Evolutionary conservation across 2,797 vertebrate genomes (phyloP).

Genomic region (Potorous gilbertii): DNA sequence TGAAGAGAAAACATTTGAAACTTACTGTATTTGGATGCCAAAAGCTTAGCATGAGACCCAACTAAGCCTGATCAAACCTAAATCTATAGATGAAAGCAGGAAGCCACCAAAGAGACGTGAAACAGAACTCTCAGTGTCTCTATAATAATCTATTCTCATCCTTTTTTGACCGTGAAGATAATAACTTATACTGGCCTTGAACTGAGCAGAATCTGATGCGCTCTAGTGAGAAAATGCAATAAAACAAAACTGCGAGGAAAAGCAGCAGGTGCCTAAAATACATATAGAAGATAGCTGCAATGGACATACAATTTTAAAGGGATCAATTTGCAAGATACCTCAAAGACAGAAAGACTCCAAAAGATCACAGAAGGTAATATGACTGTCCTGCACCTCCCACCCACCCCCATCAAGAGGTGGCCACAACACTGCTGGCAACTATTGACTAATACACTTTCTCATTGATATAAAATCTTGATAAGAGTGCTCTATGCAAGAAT

Average conservation of each 20-base stretch:
- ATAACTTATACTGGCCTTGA: not conserved
- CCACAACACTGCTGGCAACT: not conserved
- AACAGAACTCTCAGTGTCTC: not conserved
- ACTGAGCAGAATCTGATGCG: not conserved
- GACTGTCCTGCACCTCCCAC: not conserved
- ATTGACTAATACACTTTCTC: not conserved
- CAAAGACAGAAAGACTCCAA: not conserved
- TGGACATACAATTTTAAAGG: not conserved
- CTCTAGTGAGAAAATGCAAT: not conserved
- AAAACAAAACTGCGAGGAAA: not conserved
- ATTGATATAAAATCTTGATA: not conserved
- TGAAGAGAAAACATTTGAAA: not conserved
- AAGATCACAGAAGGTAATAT: not conserved
- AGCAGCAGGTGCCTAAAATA: not conserved
- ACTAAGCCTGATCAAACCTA: not conserved
- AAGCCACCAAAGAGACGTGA: not conserved
- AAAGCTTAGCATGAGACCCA: not conserved
- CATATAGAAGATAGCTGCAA: not conserved
- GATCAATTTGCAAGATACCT: not conserved
- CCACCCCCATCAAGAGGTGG: not conserved
- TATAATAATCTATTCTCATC: not conserved
- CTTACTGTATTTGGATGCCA: not conserved
- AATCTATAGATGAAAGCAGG: not conserved
- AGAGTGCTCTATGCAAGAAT: not conserved
- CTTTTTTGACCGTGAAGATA: not conserved